phyloP scores from a whole-genome alignment of 2,797 vertebrate species.

The Carapus acus region DNA sequence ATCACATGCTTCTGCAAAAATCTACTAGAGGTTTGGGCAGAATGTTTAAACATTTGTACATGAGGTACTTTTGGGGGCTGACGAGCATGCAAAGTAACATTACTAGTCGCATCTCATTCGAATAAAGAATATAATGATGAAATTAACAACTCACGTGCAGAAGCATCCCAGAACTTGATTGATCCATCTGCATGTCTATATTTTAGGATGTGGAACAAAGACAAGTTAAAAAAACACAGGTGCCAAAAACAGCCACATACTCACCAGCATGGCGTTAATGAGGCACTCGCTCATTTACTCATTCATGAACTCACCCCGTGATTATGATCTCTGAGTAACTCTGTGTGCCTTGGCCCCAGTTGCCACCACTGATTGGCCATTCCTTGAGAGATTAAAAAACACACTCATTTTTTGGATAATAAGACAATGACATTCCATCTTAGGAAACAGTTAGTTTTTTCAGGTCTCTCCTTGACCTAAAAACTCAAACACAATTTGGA shows the following conservation, averaged over 20 bases:
- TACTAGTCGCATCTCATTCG: too few species aligned
- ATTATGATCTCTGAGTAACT: conserved; percentile 98
- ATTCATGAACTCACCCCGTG: conserved; percentile 82
- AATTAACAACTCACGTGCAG: conserved; percentile 82
- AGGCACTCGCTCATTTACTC: background rate
- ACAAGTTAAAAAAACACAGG: conserved; percentile 1
- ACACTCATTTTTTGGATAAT: background rate
- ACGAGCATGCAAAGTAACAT: too few species aligned
- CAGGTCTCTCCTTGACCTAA: too few species aligned
- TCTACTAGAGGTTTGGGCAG: too few species aligned
- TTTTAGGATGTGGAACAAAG: conserved; percentile 37
- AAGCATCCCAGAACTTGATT: conserved; percentile 98
- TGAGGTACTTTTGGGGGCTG: too few species aligned
- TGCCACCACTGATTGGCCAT: conserved; percentile 96
- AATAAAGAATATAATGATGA: too few species aligned
- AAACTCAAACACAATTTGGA: background rate
- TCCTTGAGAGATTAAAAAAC: conserved; percentile 69
- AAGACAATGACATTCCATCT: background rate
- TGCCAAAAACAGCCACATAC: background rate
- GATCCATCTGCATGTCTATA: conserved; percentile 95
- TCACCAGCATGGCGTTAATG: background rate
- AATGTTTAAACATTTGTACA: too few species aligned
- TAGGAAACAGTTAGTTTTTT: background rate
- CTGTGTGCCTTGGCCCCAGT: conserved; percentile 93
- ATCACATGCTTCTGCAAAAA: too few species aligned